phyloP scores from a whole-genome alignment of 2,113 vertebrate species.

The Raphicerus campestris region DNA sequence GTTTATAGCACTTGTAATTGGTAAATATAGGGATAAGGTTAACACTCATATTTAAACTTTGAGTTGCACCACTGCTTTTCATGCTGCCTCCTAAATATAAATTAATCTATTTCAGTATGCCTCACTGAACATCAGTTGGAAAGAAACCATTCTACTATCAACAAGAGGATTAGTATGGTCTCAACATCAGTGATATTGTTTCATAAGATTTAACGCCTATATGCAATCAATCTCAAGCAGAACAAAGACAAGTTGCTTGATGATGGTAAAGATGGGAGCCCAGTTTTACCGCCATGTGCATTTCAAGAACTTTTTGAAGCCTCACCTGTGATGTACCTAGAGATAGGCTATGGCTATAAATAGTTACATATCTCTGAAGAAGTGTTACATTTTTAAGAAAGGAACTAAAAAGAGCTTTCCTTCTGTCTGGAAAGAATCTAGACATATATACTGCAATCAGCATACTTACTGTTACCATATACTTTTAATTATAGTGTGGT shows the following conservation, averaged over 20 bases:
- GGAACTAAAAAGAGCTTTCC: background rate
- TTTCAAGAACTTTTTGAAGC: background rate
- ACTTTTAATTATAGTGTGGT: background rate
- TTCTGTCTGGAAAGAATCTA: background rate
- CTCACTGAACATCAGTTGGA: background rate
- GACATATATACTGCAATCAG: background rate
- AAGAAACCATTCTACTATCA: background rate
- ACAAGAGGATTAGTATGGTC: background rate
- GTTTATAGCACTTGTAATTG: background rate
- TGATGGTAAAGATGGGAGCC: background rate
- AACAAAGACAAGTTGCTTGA: background rate
- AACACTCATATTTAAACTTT: background rate
- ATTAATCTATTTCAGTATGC: constrained; percentile 19
- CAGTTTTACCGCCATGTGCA: background rate
- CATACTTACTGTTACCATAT: background rate
- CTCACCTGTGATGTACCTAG: background rate
- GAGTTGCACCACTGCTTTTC: background rate
- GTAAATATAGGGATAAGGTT: background rate
- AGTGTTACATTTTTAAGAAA: background rate
- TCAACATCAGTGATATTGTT: background rate
- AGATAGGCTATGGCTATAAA: background rate
- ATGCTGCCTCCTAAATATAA: background rate
- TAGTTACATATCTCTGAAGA: background rate
- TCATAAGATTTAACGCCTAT: background rate
- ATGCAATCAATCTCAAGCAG: background rate